Evolutionary conservation across 2,797 vertebrate genomes (phyloP).

Genomic region (Acipenser ruthenus): DNA sequence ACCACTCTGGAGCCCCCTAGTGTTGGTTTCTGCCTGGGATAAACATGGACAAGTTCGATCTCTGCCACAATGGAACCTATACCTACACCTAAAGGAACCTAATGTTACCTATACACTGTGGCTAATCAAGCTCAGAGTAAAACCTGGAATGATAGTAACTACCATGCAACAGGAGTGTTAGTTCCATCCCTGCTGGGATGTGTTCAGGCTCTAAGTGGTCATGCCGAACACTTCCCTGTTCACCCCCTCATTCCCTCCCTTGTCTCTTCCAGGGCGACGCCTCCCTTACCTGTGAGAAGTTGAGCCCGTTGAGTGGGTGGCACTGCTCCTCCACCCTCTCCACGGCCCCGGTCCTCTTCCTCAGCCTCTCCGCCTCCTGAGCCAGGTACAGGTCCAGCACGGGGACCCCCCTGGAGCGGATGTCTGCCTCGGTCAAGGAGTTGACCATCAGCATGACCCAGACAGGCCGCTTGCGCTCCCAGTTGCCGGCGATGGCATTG

Average conservation of each 20-base stretch:
- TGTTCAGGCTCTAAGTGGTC: no score
- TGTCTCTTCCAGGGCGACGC: no score
- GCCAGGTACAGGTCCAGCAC: slow-evolving; percentile 77
- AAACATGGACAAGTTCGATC: no score
- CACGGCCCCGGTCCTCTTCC: slow-evolving; percentile 72
- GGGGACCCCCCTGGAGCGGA: slow-evolving; percentile 68
- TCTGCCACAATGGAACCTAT: no score
- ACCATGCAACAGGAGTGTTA: no score
- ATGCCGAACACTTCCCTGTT: background rate
- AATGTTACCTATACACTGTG: no score
- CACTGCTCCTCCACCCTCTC: slow-evolving; percentile 78
- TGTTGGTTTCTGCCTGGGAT: no score
- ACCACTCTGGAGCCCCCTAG: no score
- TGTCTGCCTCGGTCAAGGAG: slow-evolving; percentile 73
- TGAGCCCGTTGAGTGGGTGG: slow-evolving; percentile 73
- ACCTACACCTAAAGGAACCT: no score
- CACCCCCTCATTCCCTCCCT: background rate
- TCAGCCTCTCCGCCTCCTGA: slow-evolving; percentile 72
- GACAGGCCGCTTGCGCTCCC: slow-evolving; percentile 78
- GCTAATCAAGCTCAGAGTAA: no score
- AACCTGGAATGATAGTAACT: no score
- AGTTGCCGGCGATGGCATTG: slow-evolving; percentile 77
- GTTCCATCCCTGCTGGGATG: no score
- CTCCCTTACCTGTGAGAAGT: slow-evolving; percentile 74
- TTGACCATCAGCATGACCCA: slow-evolving; percentile 88